Base-by-base conservation (phyloP, 2,113 vertebrate species). In the Pseudorasbora parva region DNA sequence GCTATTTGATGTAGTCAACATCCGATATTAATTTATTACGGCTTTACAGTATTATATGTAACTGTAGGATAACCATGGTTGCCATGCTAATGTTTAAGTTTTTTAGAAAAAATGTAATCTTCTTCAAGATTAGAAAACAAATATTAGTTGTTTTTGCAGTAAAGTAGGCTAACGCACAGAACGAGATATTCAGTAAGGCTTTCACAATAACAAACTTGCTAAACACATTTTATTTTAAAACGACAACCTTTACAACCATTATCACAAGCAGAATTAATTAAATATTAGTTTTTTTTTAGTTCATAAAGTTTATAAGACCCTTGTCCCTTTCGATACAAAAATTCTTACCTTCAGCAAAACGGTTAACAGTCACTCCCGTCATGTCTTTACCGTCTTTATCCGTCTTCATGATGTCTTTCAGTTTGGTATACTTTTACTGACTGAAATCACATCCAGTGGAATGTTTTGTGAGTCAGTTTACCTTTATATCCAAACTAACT, bases 311-410 rank as follows among this genome's bases (percentile, higher is more conserved):
- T 33, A 33, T 66, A 66, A 19, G 51, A 54, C 21, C 17, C 64
- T 68, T 37, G 15, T 37, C 17, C 30, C 8, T 68, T 21, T 41
- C 9, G 17, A 69, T 69, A 37, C 15, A 57, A 12, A 59, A 15
- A 37, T 59, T 14, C 83, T 85, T 92, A 94, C 93, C 93, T 91
- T 72, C 59, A 0, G 87, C 87, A 8, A 92, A 90, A 17, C 59
- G 85, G 25, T 91, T 90, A 0, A 84, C 84, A 17, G 89, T 89
- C 86, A 82, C 79, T n/a, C 64, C 89, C 15, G 56, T 82, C 88
- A 87, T 83, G 60, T 91, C 87, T 69, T 68, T 87, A 12, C 88
- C 87, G 64, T 91, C 91, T 9, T 78, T 33, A 0, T 71, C 87
- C n/a, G 84, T 86, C 82, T 88, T 87, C 91, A 91, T 92, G 47